Evolutionary conservation across 2,113 vertebrate species (phyloP).

Genomic region (Cyrtonyx montezumae): DNA sequence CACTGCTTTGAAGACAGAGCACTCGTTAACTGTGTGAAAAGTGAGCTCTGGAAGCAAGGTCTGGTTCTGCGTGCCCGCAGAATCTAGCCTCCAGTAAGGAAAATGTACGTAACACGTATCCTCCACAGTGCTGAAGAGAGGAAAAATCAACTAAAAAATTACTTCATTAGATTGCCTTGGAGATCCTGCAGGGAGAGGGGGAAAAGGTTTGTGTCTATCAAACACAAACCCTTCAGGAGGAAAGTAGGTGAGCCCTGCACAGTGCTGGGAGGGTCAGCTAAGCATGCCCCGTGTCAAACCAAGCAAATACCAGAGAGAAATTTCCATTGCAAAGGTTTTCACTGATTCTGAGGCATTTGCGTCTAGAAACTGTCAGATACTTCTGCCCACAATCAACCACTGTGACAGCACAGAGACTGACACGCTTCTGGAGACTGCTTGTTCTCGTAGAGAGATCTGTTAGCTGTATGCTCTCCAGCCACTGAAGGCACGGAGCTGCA

Average conservation of each 20-base stretch:
- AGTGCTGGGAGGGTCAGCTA: neutral
- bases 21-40: neutral
- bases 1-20: neutral
- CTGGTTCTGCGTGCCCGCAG: neutral
- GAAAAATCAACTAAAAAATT: neutral
- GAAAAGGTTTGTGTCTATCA: neutral
- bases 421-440: neutral
- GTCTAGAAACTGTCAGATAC: neutral
- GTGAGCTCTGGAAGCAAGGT: neutral
- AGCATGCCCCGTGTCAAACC: neutral
- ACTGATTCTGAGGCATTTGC: neutral
- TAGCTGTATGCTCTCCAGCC: neutral
- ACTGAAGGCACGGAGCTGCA: neutral
- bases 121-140: neutral
- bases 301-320: neutral
- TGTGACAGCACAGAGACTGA: neutral
- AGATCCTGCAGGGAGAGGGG: neutral
- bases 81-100: neutral
- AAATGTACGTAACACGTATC: neutral
- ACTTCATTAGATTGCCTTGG: neutral
- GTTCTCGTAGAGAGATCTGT: neutral
- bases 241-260: neutral
- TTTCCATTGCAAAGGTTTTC: slow-evolving; percentile 5
- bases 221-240: neutral
- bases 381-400: slow-evolving; percentile 23